Base-by-base conservation (phyloP, 2,888 invertebrate genomes). In the Cataglyphis albicans region DNA sequence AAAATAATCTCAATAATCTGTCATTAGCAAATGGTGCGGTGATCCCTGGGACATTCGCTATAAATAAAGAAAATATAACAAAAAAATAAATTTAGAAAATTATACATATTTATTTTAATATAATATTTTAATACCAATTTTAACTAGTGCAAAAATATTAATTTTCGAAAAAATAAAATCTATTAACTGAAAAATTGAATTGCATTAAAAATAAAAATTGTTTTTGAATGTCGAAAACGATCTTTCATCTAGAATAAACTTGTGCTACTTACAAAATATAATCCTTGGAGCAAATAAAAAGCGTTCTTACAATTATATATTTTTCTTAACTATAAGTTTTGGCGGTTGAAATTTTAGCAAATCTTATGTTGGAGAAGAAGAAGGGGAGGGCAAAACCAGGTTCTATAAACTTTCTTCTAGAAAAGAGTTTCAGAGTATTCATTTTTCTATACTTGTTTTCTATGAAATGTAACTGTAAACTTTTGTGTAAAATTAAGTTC, bases 261-360 rank as follows among this genome's bases (percentile, higher is more conserved):
- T 41, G 41, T 41, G 10, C 10, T 41, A 18, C 7, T 32, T 32
- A 18, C 9, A 9, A 9, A 9, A 32, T 61, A 61, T 61, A 3
- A 4, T 9, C 9, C 32, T 32, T 9, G 32, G 21, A 44, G 9
- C 15, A 25, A 15, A 25, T 44, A 25, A 65, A 15, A 6, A n/a
- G 10, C 15, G 44, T 18, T 5, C 32, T 29, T 9, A 44, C 65
- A 44, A 15, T 65, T 41, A 12, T 25, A 44, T 44, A 44, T 65
- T 29, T 65, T 65, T 44, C 65, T 65, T 29, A 65, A 65, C 25
- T 44, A 21, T 65, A 65, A 25, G 65, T 65, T 65, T 65, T 25
- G 35, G 41, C 25, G 5, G 21, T 65, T 15, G 25, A 41, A 41
- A 15, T 25, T n/a, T 44, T 9, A 7, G 15, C 15, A 15, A 65